These are phyloP conservation scores for Callopanchax toddi DNA, from an alignment of 2,113 vertebrate genomes.

Conservation along the genomic window DNA sequence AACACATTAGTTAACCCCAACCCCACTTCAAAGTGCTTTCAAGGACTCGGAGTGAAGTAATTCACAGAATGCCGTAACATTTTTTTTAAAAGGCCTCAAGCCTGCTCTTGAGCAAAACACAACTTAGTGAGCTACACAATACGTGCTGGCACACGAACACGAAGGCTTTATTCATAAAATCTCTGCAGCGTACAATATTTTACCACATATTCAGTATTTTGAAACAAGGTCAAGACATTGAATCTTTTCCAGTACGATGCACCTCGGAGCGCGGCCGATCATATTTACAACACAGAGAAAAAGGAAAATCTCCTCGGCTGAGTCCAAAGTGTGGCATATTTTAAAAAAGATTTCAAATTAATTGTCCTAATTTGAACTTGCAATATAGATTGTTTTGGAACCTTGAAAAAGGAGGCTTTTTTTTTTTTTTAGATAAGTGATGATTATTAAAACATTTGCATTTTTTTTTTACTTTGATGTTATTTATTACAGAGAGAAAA, in stretches of 20 bases:
- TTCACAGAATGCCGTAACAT: conserved; percentile 35
- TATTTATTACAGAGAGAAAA: background rate
- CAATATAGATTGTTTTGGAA: too few relatives aligned
- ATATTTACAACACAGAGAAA: background rate
- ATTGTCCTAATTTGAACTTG: background rate
- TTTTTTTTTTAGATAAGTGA: too few relatives aligned
- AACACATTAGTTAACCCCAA: conserved; percentile 21
- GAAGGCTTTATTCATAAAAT: conserved; percentile 13
- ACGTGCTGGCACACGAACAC: conserved; percentile 3
- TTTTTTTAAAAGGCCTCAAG: conserved; percentile 15
- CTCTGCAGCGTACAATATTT: conserved; percentile 1
- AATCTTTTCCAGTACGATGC: background rate
- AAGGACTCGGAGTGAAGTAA: conserved; percentile 33
- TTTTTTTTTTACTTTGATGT: too few relatives aligned
- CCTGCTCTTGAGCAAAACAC: conserved; percentile 2
- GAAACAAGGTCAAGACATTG: conserved; percentile 11
- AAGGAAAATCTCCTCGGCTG: background rate
- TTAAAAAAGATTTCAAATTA: conserved; percentile 1
- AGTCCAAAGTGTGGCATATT: conserved; percentile 9
- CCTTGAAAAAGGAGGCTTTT: background rate
- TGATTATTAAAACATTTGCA: too few relatives aligned
- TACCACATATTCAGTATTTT: conserved; percentile 18
- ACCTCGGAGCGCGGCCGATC: background rate
- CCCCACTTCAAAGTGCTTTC: conserved; percentile 29
- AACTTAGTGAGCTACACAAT: conserved; percentile 22